A percentile compares a stretch with the other conserved stretches of the same genome.
These are phyloP conservation scores for Aphyosemion australe DNA, from an alignment of 2,113 vertebrate species.

Conservation along the genomic window DNA sequence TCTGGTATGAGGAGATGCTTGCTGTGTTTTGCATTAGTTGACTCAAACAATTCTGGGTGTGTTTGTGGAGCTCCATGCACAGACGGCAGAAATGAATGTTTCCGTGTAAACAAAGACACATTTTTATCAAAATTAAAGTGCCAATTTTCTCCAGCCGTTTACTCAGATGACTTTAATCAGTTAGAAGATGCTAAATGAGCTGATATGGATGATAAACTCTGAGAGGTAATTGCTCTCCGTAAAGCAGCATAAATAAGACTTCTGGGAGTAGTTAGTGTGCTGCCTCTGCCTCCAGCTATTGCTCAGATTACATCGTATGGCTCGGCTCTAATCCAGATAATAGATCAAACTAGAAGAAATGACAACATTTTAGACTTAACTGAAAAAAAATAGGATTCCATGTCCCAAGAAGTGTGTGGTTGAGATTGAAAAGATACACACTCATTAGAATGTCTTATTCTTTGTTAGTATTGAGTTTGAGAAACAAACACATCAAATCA, in stretches of 20 bases:
- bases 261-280: slow-evolving; percentile 54
- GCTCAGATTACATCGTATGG: slow-evolving; percentile 44
- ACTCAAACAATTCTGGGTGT: slow-evolving; percentile 12
- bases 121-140: slow-evolving; percentile 51
- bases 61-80: background rate
- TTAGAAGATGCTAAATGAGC: slow-evolving; percentile 50
- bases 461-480: slow-evolving; percentile 18
- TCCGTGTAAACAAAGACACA: slow-evolving; percentile 39
- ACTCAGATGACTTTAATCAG: slow-evolving; percentile 53
- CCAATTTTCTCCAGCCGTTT: slow-evolving; percentile 51
- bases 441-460: slow-evolving; percentile 7
- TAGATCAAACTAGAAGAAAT: slow-evolving; percentile 19
- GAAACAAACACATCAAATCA: slow-evolving; percentile 22
- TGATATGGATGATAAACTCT: slow-evolving; percentile 55
- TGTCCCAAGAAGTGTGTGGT: background rate
- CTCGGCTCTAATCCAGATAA: slow-evolving; percentile 39
- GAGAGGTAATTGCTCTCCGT: slow-evolving; percentile 52
- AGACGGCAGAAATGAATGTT: slow-evolving; percentile 18
- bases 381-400: background rate
- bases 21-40: background rate
- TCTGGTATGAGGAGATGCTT: too few species aligned
- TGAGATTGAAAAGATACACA: background rate
- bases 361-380: slow-evolving; percentile 5
- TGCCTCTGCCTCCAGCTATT: slow-evolving; percentile 51
- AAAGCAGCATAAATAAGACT: slow-evolving; percentile 58